Conservation (phyloP, 2,113 vertebrate species). For the Clarias gariepinus region DNA sequence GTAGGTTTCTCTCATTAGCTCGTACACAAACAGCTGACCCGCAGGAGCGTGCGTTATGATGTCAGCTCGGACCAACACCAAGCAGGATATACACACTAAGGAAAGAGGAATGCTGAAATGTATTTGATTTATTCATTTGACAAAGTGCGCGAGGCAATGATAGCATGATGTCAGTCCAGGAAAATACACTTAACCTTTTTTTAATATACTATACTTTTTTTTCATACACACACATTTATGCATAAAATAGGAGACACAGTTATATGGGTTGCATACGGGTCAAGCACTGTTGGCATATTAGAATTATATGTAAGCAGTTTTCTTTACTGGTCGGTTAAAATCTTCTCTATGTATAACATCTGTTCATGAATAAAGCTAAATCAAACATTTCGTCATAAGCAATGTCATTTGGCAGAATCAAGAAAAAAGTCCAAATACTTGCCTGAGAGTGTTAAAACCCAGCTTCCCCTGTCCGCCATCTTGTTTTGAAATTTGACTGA, state of each 20-base stretch:
- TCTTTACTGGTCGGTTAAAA: background rate
- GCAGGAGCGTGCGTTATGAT: slow-evolving; percentile 60
- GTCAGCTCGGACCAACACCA: slow-evolving; percentile 64
- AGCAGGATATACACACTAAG: slow-evolving; percentile 61
- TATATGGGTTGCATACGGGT: background rate
- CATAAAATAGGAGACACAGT: background rate
- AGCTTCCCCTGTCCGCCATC: slow-evolving; percentile 70
- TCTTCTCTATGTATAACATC: background rate
- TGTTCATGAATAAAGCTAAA: background rate
- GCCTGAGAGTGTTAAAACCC: slow-evolving; percentile 69
- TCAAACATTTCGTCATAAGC: background rate
- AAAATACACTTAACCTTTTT: no score
- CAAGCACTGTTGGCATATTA: background rate
- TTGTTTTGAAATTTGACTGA: slow-evolving; percentile 74
- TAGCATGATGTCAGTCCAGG: background rate
- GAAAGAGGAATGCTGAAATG: background rate
- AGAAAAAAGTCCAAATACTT: slow-evolving; percentile 58
- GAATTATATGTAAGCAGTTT: background rate
- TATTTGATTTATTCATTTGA: background rate
- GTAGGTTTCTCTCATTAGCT: slow-evolving; percentile 72
- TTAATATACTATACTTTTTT: no score
- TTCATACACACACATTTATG: background rate
- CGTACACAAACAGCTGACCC: slow-evolving; percentile 73
- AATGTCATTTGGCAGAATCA: accelerated
- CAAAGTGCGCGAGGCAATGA: no score